Percentiles rank a stretch among this genome's conserved stretches.
Evolutionary conservation across 2,113 vertebrate genomes (phyloP).

Genomic region (Phycodurus eques): DNA sequence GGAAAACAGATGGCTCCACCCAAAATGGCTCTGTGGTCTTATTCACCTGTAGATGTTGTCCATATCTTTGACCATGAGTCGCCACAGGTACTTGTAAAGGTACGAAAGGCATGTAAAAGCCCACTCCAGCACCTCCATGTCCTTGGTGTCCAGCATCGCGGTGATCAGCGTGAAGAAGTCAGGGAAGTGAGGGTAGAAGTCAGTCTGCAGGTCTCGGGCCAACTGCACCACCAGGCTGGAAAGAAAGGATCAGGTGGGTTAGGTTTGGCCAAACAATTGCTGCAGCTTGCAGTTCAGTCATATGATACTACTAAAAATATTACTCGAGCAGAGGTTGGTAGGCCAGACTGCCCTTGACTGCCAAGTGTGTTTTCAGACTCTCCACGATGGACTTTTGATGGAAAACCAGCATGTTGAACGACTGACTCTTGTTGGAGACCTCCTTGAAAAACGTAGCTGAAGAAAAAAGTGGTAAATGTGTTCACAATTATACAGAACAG

Average conservation of each 20-base stretch:
- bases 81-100: constrained; percentile 97
- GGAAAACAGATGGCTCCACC: no score
- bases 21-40: accelerated
- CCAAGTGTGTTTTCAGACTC: constrained; percentile 87
- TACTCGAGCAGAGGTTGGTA: constrained; percentile 91
- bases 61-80: constrained; percentile 95
- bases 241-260: background rate
- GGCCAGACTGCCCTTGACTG: constrained; percentile 82
- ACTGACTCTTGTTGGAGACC: constrained; percentile 87
- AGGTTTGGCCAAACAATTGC: background rate
- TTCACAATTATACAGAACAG: background rate
- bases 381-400: constrained; percentile 86
- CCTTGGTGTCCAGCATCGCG: constrained; percentile 86
- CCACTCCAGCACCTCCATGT: constrained; percentile 92
- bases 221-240: constrained; percentile 90
- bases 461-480: background rate
- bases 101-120: constrained; percentile 91
- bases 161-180: constrained; percentile 90
- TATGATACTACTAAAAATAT: constrained; percentile 20
- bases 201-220: constrained; percentile 91
- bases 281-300: background rate
- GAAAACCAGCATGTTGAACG: constrained; percentile 94
- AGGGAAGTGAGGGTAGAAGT: constrained; percentile 94
- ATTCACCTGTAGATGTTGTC: constrained; percentile 86
- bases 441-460: constrained; percentile 86